phyloP scores from a whole-genome alignment of 2,797 vertebrate species.

The Onychomys torridus region DNA sequence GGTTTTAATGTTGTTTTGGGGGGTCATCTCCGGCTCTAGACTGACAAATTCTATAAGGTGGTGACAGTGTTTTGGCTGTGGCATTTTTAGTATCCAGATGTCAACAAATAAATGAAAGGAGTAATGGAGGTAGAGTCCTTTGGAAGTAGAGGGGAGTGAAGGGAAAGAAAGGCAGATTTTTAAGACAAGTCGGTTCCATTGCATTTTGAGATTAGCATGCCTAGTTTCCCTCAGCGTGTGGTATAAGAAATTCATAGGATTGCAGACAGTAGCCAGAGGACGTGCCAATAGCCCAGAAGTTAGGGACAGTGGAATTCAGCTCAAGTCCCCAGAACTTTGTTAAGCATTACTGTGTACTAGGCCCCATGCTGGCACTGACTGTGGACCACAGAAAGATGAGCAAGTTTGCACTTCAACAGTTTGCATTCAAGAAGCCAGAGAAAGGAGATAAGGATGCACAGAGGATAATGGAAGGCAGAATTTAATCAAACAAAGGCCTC shows the following conservation, averaged over 20 bases:
- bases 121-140: slow-evolving; percentile 4
- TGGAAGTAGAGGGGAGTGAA: background rate
- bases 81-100: slow-evolving; percentile 25
- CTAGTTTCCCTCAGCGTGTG: slow-evolving; percentile 15
- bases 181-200: background rate
- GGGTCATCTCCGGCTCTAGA: background rate
- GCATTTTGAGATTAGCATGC: slow-evolving; percentile 46
- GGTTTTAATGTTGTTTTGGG: background rate
- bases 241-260: slow-evolving; percentile 54
- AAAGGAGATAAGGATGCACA: slow-evolving; percentile 49
- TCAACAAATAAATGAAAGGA: slow-evolving; percentile 22
- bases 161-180: slow-evolving; percentile 4
- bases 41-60: slow-evolving; percentile 44
- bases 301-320: slow-evolving; percentile 28
- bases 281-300: background rate
- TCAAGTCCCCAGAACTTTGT: slow-evolving; percentile 36
- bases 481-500: slow-evolving; percentile 67
- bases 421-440: slow-evolving; percentile 64
- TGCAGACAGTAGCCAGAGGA: slow-evolving; percentile 37
- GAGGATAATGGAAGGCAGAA: slow-evolving; percentile 64
- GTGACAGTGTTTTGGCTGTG: background rate
- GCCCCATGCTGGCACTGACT: background rate
- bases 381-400: slow-evolving; percentile 34
- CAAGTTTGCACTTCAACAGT: slow-evolving; percentile 50
- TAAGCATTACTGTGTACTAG: slow-evolving; percentile 26